A percentile compares a stretch with the other conserved stretches of the same genome.
phyloP scores from a whole-genome alignment of 2,797 vertebrate genomes.

The Rhabdophis nuchalis region DNA sequence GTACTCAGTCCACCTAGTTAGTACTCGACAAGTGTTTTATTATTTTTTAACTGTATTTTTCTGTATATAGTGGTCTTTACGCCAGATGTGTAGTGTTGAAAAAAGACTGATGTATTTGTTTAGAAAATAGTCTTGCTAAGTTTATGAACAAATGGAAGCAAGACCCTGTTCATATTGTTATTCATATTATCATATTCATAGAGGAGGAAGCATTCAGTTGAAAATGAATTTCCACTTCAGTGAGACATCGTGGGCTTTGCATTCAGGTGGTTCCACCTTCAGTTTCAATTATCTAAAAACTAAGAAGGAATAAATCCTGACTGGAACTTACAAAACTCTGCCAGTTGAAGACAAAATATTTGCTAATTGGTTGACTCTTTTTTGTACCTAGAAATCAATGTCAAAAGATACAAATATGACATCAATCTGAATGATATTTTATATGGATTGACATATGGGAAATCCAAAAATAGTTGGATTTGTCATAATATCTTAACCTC shows the following conservation, averaged over 20 bases:
- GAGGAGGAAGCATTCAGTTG: not conserved
- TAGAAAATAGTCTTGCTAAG: constrained; percentile 15
- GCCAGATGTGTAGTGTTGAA: constrained; percentile 43
- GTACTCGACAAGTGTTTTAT: not conserved
- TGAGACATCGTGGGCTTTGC: not conserved
- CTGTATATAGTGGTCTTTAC: constrained; percentile 47
- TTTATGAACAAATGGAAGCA: not conserved
- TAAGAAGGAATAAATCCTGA: not conserved
- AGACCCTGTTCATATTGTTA: not conserved
- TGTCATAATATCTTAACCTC: constrained; percentile 43
- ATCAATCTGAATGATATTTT: not conserved
- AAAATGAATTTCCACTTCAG: not conserved
- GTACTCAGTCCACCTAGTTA: not conserved
- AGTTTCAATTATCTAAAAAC: not conserved
- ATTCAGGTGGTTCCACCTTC: not conserved
- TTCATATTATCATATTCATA: too few species aligned
- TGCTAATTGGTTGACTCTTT: not conserved
- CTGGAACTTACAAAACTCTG: not conserved
- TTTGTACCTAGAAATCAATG: not conserved
- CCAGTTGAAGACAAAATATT: not conserved
- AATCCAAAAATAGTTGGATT: constrained; percentile 14
- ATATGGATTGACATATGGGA: not conserved
- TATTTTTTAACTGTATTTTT: constrained; percentile 23
- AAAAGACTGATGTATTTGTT: constrained; percentile 51
- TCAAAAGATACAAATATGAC: not conserved